phyloP scores from a whole-genome alignment of 2,888 invertebrate genomes.

The Electrophaes corylata region DNA sequence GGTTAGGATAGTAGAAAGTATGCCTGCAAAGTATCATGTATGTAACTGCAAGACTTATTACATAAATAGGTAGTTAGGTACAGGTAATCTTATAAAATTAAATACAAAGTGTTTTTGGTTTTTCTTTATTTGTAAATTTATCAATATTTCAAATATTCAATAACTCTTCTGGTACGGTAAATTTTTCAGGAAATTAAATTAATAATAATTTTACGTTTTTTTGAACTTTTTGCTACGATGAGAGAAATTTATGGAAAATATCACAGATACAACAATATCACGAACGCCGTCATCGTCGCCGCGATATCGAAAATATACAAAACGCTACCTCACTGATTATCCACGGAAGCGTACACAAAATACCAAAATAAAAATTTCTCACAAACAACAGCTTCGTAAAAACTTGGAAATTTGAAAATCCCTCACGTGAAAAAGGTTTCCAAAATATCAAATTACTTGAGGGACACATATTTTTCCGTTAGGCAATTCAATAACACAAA shows the following conservation, averaged over 20 bases:
- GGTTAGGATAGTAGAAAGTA: no score
- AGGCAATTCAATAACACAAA: constrained; percentile 25
- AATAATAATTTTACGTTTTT: constrained; percentile 72
- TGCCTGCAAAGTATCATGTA: no score
- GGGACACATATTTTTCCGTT: constrained; percentile 22
- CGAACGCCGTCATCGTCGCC: constrained; percentile 52
- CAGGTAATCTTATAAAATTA: constrained; percentile 43
- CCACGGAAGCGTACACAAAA: constrained; percentile 68
- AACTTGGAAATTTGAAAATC: constrained; percentile 72
- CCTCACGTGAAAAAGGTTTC: constrained; percentile 60
- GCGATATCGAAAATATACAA: constrained; percentile 62
- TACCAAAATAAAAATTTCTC: constrained; percentile 73
- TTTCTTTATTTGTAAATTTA: constrained; percentile 79
- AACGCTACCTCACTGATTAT: constrained; percentile 70
- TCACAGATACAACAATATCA: constrained; percentile 67
- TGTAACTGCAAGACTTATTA: no score
- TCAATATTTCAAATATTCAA: constrained; percentile 45
- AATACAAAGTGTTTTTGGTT: constrained; percentile 47
- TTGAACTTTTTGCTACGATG: constrained; percentile 55
- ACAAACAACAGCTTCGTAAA: constrained; percentile 64
- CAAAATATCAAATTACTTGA: constrained; percentile 51
- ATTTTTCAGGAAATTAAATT: constrained; percentile 67
- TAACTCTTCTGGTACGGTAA: constrained; percentile 64
- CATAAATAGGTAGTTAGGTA: no score
- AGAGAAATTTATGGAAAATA: constrained; percentile 60